phyloP scores from a whole-genome alignment of 2,113 vertebrate genomes.

The Peromyscus leucopus region DNA sequence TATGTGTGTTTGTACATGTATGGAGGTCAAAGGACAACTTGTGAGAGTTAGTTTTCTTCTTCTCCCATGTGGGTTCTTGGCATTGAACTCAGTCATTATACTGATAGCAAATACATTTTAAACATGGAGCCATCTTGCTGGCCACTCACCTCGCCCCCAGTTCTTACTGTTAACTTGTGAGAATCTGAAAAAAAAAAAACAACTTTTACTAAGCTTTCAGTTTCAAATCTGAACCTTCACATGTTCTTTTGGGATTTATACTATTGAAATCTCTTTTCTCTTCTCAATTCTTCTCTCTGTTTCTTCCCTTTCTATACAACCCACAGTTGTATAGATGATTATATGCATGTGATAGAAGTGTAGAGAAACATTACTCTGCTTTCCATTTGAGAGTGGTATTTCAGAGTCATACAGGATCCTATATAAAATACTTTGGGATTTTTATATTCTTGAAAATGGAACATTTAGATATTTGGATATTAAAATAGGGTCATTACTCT shows the following conservation, averaged over 20 bases:
- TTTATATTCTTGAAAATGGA: background rate
- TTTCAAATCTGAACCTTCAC: background rate
- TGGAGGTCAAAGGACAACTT: background rate
- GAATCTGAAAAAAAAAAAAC: background rate
- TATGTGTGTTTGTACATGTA: background rate
- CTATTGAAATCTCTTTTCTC: background rate
- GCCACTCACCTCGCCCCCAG: too few relatives aligned
- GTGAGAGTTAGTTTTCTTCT: background rate
- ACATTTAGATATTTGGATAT: background rate
- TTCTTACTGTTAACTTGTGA: background rate
- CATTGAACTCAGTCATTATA: background rate
- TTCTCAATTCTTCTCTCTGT: background rate
- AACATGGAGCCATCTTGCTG: background rate
- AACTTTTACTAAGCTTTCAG: background rate
- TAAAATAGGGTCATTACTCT: background rate
- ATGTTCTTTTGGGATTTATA: background rate
- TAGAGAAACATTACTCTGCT: background rate
- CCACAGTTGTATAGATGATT: background rate
- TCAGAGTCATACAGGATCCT: background rate
- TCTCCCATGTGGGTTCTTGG: background rate
- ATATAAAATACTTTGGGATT: background rate
- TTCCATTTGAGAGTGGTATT: background rate
- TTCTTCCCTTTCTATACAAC: background rate
- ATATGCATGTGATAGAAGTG: too few relatives aligned
- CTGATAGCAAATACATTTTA: background rate